phyloP scores from a whole-genome alignment of 2,113 vertebrate genomes.

The Onychostruthus taczanowskii region DNA sequence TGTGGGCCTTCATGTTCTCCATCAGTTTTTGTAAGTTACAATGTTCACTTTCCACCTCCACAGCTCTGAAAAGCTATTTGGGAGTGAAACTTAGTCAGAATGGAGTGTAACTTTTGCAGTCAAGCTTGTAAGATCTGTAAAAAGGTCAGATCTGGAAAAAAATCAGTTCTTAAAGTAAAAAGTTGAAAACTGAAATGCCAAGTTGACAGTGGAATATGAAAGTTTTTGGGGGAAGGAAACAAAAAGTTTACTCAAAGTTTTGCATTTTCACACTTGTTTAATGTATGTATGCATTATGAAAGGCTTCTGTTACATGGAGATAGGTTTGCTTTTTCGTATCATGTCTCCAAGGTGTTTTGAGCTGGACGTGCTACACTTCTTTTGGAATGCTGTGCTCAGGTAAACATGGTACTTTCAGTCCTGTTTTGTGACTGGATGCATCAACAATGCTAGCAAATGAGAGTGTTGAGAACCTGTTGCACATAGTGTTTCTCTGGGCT shows the following conservation, averaged over 20 bases:
- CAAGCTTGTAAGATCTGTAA: not conserved
- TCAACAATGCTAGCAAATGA: not conserved
- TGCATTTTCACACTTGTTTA: not conserved
- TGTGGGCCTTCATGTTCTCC: not conserved
- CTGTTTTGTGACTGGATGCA: not conserved
- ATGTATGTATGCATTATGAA: not conserved
- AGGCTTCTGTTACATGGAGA: not conserved
- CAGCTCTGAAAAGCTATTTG: not conserved
- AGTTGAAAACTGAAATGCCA: not conserved
- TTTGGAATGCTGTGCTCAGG: not conserved
- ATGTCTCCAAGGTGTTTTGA: not conserved
- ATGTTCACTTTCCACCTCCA: not conserved
- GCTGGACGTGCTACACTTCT: not conserved
- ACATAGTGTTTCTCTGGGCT: not conserved
- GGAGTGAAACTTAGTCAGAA: not conserved
- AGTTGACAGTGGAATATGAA: not conserved
- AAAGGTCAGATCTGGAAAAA: not conserved
- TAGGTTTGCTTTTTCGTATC: not conserved
- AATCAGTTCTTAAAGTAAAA: not conserved
- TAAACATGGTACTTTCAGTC: not conserved
- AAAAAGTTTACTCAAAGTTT: not conserved
- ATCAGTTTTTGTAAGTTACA: not conserved
- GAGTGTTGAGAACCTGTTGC: not conserved
- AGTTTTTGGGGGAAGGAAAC: rapidly evolving
- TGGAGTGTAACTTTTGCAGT: not conserved